These are phyloP conservation scores for Ethmia dodecea DNA, from an alignment of 2,888 invertebrate genomes.

Conservation along the genomic window DNA sequence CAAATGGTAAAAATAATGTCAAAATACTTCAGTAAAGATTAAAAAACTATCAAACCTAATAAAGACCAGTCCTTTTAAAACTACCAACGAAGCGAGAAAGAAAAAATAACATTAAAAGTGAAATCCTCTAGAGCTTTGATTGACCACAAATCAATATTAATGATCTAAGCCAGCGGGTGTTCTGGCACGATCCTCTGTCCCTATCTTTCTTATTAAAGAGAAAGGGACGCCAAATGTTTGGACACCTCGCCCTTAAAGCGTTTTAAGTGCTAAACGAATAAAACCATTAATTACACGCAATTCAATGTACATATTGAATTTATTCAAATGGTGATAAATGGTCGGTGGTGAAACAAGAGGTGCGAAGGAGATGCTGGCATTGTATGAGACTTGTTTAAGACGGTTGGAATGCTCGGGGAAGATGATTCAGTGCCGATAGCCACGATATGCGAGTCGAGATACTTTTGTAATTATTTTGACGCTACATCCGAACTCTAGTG, in stretches of 20 bases:
- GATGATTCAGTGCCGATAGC: conserved; percentile 44
- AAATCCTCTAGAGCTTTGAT: conserved; percentile 74
- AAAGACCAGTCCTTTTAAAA: conserved; percentile 7
- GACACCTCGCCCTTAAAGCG: conserved; percentile 74
- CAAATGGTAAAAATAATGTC: too few relatives aligned
- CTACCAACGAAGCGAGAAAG: conserved; percentile 20
- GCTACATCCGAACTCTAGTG: too few relatives aligned
- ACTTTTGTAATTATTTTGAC: conserved; percentile 1
- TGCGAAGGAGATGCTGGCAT: conserved; percentile 44
- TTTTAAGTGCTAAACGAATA: conserved; percentile 78
- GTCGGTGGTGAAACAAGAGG: conserved; percentile 60
- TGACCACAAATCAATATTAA: conserved; percentile 80
- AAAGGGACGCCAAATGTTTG: conserved; percentile 56
- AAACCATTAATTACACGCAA: conserved; percentile 76
- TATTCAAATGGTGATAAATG: conserved; percentile 78
- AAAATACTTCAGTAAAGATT: too few relatives aligned
- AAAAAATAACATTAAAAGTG: conserved; percentile 73
- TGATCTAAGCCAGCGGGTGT: conserved; percentile 73
- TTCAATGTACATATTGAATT: conserved; percentile 78
- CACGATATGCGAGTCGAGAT: conserved; percentile 23
- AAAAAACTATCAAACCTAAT: conserved; percentile 6
- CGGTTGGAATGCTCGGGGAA: conserved; percentile 37
- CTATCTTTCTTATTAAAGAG: conserved; percentile 28
- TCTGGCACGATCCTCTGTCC: conserved; percentile 42
- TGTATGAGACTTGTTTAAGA: conserved; percentile 28